Conservation (phyloP, 2,113 vertebrate genomes). For the Haplochromis burtoni region DNA sequence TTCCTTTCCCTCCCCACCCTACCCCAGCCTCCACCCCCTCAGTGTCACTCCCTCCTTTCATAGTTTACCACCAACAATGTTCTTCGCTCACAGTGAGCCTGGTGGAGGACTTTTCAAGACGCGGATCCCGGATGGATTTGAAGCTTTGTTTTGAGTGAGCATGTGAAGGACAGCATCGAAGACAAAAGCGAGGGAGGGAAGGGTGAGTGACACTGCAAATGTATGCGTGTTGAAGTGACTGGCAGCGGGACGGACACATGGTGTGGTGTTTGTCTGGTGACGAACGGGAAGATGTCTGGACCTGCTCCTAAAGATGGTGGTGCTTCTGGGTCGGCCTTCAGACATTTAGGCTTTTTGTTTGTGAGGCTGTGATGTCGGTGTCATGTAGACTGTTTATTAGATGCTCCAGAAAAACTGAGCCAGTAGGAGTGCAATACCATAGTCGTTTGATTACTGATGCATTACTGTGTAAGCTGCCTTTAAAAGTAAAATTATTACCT, state of each 20-base stretch:
- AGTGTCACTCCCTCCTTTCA: neutral
- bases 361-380: neutral
- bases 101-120: neutral
- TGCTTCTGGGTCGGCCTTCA: neutral
- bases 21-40: neutral
- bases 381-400: neutral
- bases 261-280: neutral
- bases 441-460: neutral
- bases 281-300: neutral
- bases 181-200: neutral
- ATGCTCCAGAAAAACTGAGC: neutral
- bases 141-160: neutral
- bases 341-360: rapidly evolving
- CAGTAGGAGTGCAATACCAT: neutral
- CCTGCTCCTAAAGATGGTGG: neutral
- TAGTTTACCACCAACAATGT: neutral
- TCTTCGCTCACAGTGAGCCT: neutral
- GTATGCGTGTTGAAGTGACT: neutral
- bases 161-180: neutral
- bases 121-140: neutral
- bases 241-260: neutral
- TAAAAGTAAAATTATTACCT: neutral
- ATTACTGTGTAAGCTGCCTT: neutral
- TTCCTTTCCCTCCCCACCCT: neutral
- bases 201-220: conserved; percentile 19